phyloP scores from a whole-genome alignment of 2,888 invertebrate species.

The Luffia ferchaultella region DNA sequence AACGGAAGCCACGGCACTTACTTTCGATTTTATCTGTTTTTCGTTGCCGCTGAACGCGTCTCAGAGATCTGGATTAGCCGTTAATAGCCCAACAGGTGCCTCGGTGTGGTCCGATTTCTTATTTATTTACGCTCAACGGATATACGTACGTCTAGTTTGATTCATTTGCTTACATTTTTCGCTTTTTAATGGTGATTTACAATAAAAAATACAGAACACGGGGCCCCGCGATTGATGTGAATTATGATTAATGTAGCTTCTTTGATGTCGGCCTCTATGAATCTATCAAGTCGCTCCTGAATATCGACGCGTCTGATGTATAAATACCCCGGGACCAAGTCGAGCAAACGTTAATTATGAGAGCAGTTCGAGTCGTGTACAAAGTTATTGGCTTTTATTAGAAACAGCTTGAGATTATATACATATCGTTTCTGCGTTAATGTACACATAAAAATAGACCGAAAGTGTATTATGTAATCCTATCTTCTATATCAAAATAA shows the following conservation, averaged over 20 bases:
- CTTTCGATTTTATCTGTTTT: conserved; percentile 39
- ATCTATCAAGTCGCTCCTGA: conserved; percentile 62
- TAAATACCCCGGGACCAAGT: conserved; percentile 55
- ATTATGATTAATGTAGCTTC: conserved; percentile 62
- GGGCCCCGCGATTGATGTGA: conserved; percentile 56
- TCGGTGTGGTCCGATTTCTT: conserved; percentile 49
- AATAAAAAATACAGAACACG: conserved; percentile 60
- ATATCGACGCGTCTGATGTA: conserved; percentile 47
- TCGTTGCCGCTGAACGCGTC: conserved; percentile 15
- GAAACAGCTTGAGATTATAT: neutral
- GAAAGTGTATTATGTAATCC: no score
- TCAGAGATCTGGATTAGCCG: conserved; percentile 18
- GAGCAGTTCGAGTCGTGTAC: neutral
- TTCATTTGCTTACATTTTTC: conserved; percentile 56
- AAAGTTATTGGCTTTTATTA: neutral
- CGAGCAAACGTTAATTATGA: conserved; percentile 45
- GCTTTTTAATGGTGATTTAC: conserved; percentile 65
- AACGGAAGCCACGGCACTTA: conserved; percentile 25
- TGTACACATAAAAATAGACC: no score
- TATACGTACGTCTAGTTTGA: conserved; percentile 28
- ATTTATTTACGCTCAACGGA: conserved; percentile 46
- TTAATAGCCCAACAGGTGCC: conserved; percentile 62
- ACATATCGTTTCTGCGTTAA: no score
- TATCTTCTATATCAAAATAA: no score
- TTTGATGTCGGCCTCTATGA: conserved; percentile 62